Base-by-base conservation (phyloP, 2,113 vertebrate species). In the Phalacrocorax carbo region DNA sequence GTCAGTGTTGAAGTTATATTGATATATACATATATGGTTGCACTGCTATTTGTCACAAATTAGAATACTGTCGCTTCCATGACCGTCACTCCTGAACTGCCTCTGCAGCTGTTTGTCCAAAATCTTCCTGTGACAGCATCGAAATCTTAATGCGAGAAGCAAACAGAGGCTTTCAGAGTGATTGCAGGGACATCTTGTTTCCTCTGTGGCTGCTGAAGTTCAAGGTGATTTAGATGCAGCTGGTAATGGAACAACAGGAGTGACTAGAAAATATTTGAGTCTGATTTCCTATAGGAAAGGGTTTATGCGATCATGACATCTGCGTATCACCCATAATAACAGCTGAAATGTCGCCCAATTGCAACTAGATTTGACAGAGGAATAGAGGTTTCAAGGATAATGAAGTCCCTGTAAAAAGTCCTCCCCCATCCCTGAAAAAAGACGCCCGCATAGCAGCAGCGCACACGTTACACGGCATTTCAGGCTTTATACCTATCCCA, bases 161-260 rank as follows among this genome's bases (percentile, higher is more conserved):
- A 95, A 93, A 88, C 64, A 90, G 84, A 81, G 40, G 60, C n/a
- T 95, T 95, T 92, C 68, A 48, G 60, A 86, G 73, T 0, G 0
- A 86, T 16, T 83, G 57, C 46, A 40, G 18, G 48, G 76, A 86
- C 93, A 93, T 92, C 44, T 78, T 51, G 60, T 84, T 88, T 88
- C 77, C 77, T 91, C 83, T 2, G 3, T 0, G 29, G 49, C 57
- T 88, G 72, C 38, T 71, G 44, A 95, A 92, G 55, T 93, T 96
- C 88, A 92, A 96, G 92, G 79, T 92, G 95, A 94, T 96, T 88
- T 90, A 92, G 69, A 78, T 88, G 76, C 77, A 94, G 76, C 85
- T 92, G 79, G 68, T 77, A 93, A 90, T 40, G 44, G 90, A 88
- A 83, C 42, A 81, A 82, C 68, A 71, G 0, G 6, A 96, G 60